Percentiles rank a stretch among this genome's conserved stretches.
phyloP scores from a whole-genome alignment of 2,797 vertebrate genomes.

The Cephalopachus bancanus region DNA sequence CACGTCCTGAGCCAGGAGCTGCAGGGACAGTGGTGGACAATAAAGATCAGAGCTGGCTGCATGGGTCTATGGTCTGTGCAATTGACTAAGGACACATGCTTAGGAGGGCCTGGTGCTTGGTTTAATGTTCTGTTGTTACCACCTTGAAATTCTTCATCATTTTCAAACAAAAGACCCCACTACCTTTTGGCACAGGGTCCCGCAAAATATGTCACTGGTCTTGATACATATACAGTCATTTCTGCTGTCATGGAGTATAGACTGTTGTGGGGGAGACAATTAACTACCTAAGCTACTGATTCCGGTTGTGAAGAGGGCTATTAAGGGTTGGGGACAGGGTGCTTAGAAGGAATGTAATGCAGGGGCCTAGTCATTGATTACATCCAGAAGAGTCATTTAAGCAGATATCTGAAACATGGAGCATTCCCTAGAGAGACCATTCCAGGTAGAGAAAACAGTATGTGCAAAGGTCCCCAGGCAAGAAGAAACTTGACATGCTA shows the following conservation, averaged over 20 bases:
- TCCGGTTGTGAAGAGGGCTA: background rate
- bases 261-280: background rate
- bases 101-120: background rate
- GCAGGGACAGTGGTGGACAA: background rate
- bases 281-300: background rate
- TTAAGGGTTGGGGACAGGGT: background rate
- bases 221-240: background rate
- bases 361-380: background rate
- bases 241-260: background rate
- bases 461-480: background rate
- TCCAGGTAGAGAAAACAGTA: background rate
- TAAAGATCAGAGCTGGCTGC: background rate
- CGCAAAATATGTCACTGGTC: background rate
- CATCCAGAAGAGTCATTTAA: background rate
- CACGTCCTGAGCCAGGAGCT: background rate
- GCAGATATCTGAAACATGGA: background rate
- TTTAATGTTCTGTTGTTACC: background rate
- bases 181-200: background rate
- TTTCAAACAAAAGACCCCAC: background rate
- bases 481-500: background rate
- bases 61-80: background rate
- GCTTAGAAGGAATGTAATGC: background rate
- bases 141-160: background rate
- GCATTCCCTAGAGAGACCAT: background rate
- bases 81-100: background rate